Evolutionary conservation across 2,113 vertebrate genomes (phyloP), one percentile per base, ranked within the genome.

Genomic region (Dromaius novaehollandiae): DNA sequence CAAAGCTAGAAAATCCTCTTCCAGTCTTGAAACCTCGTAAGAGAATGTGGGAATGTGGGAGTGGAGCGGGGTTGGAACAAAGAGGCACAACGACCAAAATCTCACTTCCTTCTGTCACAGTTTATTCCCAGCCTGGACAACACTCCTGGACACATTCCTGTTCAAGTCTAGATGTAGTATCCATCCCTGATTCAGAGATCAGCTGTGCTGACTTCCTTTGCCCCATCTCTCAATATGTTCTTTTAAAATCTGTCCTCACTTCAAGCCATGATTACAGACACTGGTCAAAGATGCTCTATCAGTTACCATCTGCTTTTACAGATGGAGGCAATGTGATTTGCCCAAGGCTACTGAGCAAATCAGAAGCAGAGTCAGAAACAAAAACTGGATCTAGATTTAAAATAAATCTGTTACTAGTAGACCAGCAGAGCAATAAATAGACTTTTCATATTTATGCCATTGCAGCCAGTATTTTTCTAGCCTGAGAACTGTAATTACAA

Each of bases 281-380:
- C 24, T 73, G 75, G 42, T 92, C 68, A 75, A 82, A 88, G 73
- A 93, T 69, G 30, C 88, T 97, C 95, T 96, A 95, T 96, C 93
- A 91, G 61, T 86, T 88, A 94, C 91, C 93, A 86, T 97, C 78
- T 95, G 91, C 79, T 94, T 95, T 96, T 96, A 86, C 91, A 96
- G 76, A 94, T 82, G 87, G 82, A 93, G 61, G 60, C 85, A 96
- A 70, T 55, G 60, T 90, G 93, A 76, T 91, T 94, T 89, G 80
- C 95, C 76, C 82, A 93, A 86, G 77, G 91, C 93, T 75, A 74
- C 48, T 76, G 48, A 95, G 69, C 74, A 95, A 96, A 96, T 94
- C 71, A 90, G 94, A 90, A 95, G 79, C 93, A 95, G 84, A 91
- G 56, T 90, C 73, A 96, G 89, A 95, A 94, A 86, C 51, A 91